These are phyloP conservation scores for Ginglymostoma cirratum DNA, from an alignment of 2,113 vertebrate genomes.

Conservation along the genomic window DNA sequence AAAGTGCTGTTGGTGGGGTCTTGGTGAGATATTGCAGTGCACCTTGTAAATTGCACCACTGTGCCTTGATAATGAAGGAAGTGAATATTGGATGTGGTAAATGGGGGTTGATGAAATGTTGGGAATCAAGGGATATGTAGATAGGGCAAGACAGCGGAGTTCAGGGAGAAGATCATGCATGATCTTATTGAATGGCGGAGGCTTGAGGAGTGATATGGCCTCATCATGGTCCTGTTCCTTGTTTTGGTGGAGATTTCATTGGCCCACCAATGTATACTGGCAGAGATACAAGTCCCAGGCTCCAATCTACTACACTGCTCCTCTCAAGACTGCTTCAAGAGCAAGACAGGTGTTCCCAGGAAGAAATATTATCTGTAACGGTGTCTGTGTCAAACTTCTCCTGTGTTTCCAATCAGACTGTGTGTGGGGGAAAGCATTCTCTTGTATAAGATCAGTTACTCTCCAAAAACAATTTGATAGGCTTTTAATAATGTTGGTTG, in stretches of 20 bases:
- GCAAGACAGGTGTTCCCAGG: neutral
- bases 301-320: neutral
- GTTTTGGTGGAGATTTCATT: neutral
- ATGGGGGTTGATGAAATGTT: neutral
- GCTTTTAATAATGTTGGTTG: neutral
- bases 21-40: too few relatives aligned
- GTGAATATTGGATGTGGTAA: neutral
- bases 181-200: neutral
- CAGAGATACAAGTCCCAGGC: neutral
- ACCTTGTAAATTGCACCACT: too few relatives aligned
- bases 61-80: too few relatives aligned
- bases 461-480: neutral
- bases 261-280: neutral
- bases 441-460: neutral
- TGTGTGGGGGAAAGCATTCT: neutral
- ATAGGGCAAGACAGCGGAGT: neutral
- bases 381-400: neutral
- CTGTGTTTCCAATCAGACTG: neutral
- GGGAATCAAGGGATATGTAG: neutral
- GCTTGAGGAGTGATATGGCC: neutral
- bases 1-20: too few relatives aligned
- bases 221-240: neutral
- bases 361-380: neutral
- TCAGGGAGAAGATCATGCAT: neutral
- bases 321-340: neutral